Evolutionary conservation across 1,140 invertebrate species (phyloP), one percentile per base, ranked within the genome.

Genomic region (Eurosta solidaginis): DNA sequence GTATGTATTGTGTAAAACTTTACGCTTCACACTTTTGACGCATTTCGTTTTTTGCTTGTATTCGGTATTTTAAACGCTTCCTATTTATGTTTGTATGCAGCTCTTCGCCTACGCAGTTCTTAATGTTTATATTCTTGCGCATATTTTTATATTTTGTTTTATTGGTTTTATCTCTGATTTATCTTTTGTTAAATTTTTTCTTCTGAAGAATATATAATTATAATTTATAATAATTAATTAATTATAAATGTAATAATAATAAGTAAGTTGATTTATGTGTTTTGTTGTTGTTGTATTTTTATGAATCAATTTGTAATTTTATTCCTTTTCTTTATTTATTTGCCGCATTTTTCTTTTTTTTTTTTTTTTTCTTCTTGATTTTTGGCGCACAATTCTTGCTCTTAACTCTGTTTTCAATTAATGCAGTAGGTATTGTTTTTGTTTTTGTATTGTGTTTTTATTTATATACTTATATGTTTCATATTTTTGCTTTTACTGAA

Each of bases 171-270:
- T 42, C 36, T 52, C 59, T 44, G 63, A 74, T 75, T 74, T 78
- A 20, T 77, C 29, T 77, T 77, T 74, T 68, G n/a, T 75, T 44
- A 77, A 50, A 25, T 47, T 47, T n/a, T 78, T 78, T 80, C 36
- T 79, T 78, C 74, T 42, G 79, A 52, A 79, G 77, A 78, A 76
- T 77, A 54, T 74, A 73, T 76, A 76, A 76, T 76, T 54, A 50
- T 76, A 76, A 76, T 75, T 74, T 81, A 77, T 76, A 76, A 77
- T 77, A 79, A 80, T 79, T 81, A 78, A 63, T 80, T 79, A 81
- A 78, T 81, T 79, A 81, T 79, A 79, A 81, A 81, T 81, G 80
- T 80, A 81, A 79, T 80, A 81, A 78, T 79, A 78, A 80, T 78
- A 81, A 79, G 74, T 59, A 76, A 68, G 78, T 49, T 77, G 77